These are phyloP conservation scores for Mactra quadrangularis DNA, from an alignment of 1,140 invertebrate genomes.

Conservation along the genomic window DNA sequence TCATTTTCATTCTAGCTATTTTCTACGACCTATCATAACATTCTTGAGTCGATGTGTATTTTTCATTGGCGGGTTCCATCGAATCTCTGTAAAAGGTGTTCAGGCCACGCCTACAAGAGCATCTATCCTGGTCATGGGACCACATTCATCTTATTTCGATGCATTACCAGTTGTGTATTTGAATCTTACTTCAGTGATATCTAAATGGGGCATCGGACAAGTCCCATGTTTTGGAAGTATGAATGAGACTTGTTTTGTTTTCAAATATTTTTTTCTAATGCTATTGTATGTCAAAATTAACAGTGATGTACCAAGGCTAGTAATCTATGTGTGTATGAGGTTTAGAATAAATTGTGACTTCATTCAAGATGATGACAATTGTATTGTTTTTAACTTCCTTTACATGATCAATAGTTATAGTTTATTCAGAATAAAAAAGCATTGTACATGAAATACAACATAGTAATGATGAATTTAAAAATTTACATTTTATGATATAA, in stretches of 20 bases:
- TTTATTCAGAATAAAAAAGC: too few relatives aligned
- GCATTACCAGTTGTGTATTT: conserved; percentile 90
- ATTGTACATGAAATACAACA: too few relatives aligned
- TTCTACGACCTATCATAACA: conserved; percentile 75
- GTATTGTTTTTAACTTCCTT: too few relatives aligned
- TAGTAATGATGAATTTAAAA: too few relatives aligned
- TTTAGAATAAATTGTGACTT: too few relatives aligned
- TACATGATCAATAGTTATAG: too few relatives aligned
- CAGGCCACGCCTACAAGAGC: conserved; percentile 89
- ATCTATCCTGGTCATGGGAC: conserved; percentile 93
- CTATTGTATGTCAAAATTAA: too few relatives aligned
- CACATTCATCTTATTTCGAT: conserved; percentile 96
- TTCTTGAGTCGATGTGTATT: conserved; percentile 87
- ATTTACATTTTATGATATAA: too few relatives aligned
- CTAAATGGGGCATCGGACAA: conserved; percentile 91
- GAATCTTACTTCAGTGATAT: conserved; percentile 93
- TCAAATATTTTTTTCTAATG: background rate
- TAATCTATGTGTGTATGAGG: too few relatives aligned
- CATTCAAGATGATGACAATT: too few relatives aligned
- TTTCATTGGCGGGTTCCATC: conserved; percentile 91
- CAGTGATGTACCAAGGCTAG: too few relatives aligned
- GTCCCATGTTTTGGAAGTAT: conserved; percentile 95
- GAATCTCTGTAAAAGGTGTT: conserved; percentile 88
- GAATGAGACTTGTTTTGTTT: conserved; percentile 39
- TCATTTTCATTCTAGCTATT: conserved; percentile 71